Conservation (phyloP, 2,888 invertebrate species). For the Furcula furcula region DNA sequence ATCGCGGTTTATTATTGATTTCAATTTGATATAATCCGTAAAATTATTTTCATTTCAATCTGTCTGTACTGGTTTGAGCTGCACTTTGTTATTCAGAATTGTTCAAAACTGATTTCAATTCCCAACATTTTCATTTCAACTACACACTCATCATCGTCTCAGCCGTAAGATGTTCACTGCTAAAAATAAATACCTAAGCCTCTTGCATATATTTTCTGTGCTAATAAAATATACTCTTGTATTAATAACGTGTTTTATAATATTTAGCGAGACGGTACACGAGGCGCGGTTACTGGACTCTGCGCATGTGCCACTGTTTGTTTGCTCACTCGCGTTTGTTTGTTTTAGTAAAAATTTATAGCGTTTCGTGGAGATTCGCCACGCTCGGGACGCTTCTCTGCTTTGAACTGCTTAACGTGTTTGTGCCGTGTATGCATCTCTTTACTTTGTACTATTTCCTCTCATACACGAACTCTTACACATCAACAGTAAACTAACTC, state of each 20-base stretch:
- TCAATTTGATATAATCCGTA: too few relatives aligned
- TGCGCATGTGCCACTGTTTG: conserved; percentile 55
- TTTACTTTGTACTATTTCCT: conserved; percentile 34
- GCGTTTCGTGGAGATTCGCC: conserved; percentile 55
- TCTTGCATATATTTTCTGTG: too few relatives aligned
- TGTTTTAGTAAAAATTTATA: conserved; percentile 71
- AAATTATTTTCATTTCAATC: too few relatives aligned
- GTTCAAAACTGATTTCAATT: too few relatives aligned
- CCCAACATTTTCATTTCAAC: too few relatives aligned
- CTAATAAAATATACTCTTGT: too few relatives aligned
- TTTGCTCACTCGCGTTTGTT: conserved; percentile 56
- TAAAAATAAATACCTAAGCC: too few relatives aligned
- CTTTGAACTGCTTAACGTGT: conserved; percentile 57
- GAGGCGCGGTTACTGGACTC: conserved; percentile 26
- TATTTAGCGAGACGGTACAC: conserved; percentile 30
- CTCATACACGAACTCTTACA: conserved; percentile 6
- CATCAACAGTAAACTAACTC: conserved; percentile 6
- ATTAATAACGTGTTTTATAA: conserved; percentile 16
- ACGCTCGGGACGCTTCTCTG: conserved; percentile 39
- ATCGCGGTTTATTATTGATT: too few relatives aligned
- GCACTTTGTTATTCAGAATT: too few relatives aligned
- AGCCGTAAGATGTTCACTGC: too few relatives aligned
- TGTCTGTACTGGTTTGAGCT: too few relatives aligned
- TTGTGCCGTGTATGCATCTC: conserved; percentile 37
- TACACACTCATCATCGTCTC: too few relatives aligned